These are phyloP conservation scores for Dryobota labecula DNA, from an alignment of 2,888 invertebrate species.

Conservation along the genomic window DNA sequence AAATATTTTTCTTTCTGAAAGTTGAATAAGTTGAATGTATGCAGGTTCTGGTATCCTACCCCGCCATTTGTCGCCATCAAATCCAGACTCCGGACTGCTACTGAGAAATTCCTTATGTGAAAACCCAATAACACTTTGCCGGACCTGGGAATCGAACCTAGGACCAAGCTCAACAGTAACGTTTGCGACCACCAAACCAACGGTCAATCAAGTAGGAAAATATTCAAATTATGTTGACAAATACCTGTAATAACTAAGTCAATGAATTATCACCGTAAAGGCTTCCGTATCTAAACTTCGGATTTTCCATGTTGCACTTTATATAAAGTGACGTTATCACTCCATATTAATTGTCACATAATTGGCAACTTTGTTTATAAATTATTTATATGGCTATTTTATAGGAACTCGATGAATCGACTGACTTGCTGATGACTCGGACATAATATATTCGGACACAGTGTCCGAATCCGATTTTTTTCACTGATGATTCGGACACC, in stretches of 20 bases:
- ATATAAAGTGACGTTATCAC: not conserved
- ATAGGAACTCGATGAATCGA: not conserved
- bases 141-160: not conserved
- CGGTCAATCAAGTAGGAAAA: slow-evolving; percentile 1
- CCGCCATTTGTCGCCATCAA: no score
- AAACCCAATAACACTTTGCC: not conserved
- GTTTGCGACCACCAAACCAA: no score
- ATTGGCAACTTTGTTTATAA: slow-evolving; percentile 13
- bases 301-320: slow-evolving; percentile 20
- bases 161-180: not conserved
- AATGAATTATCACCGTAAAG: not conserved
- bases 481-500: no score
- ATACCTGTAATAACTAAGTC: not conserved
- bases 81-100: no score
- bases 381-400: not conserved
- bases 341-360: not conserved
- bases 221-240: not conserved
- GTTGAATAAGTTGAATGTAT: no score
- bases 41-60: no score
- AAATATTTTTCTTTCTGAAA: no score
- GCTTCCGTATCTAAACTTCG: slow-evolving; percentile 8
- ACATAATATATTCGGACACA: no score
- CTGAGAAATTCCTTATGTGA: not conserved
- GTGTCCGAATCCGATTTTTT: no score
- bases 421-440: no score